Conservation (phyloP, 1,140 invertebrate genomes). For the Campoletis sonorensis region DNA sequence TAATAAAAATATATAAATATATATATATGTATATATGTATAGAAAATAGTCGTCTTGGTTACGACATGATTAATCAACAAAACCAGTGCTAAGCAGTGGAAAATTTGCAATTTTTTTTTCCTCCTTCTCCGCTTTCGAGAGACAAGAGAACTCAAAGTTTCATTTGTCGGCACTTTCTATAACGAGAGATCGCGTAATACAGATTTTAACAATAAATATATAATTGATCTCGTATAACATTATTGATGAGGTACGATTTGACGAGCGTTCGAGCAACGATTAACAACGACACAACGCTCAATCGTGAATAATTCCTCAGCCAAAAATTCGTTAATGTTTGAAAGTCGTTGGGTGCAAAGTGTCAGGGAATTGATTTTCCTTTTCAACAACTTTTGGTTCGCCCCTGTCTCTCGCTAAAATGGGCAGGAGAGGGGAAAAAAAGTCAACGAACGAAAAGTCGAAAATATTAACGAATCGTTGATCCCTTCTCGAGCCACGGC, state of each 20-base stretch:
- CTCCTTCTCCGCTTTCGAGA: background rate
- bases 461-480: slow-evolving; percentile 26
- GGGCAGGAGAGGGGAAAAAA: background rate
- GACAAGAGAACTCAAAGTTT: background rate
- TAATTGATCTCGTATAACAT: background rate
- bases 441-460: background rate
- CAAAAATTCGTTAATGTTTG: too few relatives aligned
- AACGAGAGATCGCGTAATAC: slow-evolving; percentile 7
- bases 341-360: too few relatives aligned
- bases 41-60: too few relatives aligned
- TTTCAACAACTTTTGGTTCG: background rate
- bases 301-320: too few relatives aligned
- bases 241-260: too few relatives aligned
- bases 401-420: background rate
- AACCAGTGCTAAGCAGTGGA: background rate
- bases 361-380: too few relatives aligned
- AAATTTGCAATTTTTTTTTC: background rate
- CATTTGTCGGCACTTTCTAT: too few relatives aligned
- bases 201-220: slow-evolving; percentile 33
- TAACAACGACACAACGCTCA: too few relatives aligned
- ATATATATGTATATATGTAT: background rate
- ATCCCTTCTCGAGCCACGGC: slow-evolving; percentile 22
- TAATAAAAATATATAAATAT: slow-evolving; percentile 8
- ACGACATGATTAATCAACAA: too few relatives aligned
- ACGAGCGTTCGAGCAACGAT: too few relatives aligned